Evolutionary conservation across 1,140 invertebrate genomes (phyloP).

Genomic region (Drosophila sp.): DNA sequence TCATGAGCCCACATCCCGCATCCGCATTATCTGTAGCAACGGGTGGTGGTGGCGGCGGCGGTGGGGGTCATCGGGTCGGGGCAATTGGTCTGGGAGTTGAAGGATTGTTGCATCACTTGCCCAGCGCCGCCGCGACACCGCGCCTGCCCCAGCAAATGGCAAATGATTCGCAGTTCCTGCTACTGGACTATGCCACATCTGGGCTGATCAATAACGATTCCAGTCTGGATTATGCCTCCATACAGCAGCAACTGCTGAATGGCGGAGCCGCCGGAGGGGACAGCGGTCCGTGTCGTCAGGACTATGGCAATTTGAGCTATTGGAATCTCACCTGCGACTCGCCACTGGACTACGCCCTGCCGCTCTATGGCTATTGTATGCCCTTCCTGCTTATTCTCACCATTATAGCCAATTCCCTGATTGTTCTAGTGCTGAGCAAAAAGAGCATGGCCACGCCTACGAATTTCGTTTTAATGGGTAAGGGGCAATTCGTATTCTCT

Average conservation of each 20-base stretch:
- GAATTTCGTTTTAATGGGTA: constrained; percentile 91
- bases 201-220: constrained; percentile 32
- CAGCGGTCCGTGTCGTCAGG: constrained; percentile 36
- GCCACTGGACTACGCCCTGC: constrained; percentile 64
- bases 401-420: constrained; percentile 94
- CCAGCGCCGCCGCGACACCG: constrained; percentile 8
- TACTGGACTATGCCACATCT: constrained; percentile 50
- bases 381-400: constrained; percentile 94
- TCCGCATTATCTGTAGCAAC: background rate
- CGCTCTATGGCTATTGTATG: constrained; percentile 80
- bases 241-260: constrained; percentile 46
- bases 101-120: constrained; percentile 20
- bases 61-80: background rate
- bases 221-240: constrained; percentile 54
- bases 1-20: constrained; percentile 1
- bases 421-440: constrained; percentile 90
- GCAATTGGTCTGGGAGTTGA: constrained; percentile 3
- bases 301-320: constrained; percentile 57
- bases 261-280: background rate
- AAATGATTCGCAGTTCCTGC: constrained; percentile 52
- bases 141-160: background rate
- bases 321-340: constrained; percentile 81
- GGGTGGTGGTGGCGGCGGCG: background rate
- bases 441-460: constrained; percentile 92
- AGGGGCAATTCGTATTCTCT: constrained; percentile 24